Base-by-base conservation (phyloP, 2,888 invertebrate species). In the Melinopterus prodromus region DNA sequence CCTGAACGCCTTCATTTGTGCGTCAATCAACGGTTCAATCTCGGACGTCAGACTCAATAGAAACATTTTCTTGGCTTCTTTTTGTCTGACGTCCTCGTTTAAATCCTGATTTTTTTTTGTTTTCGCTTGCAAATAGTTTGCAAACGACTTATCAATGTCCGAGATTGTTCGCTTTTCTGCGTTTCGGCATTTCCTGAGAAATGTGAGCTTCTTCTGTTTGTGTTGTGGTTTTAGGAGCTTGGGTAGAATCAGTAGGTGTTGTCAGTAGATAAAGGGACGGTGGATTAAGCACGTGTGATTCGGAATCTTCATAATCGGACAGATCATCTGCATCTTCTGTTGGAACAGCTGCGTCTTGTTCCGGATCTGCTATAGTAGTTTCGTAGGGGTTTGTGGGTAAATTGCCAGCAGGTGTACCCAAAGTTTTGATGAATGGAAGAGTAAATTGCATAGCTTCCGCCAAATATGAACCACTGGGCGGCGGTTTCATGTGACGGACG, bases 401-500 rank as follows among this genome's bases (percentile, higher is more conserved):
- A 16, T 70, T 70, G 15, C 14, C 70, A 70, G 70, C 6, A 6
- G 70, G 70, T 16, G 70, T n/a, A 70, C 15, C 70, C 70, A 16
- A 70, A 16, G 70, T 16, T 70, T 70, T 70, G 15, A 70, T 70
- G 16, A 16, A 16, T 70, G 70, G 70, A n/a, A 70, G 16, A 70
- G 15, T 16, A 70, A 70, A 70, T 16, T 70, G 70, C 70, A 70
- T 70, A 6, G 70, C 70, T 70, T 70, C 70, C 14, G 70, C 70
- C 16, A 16, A 70, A 70, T 70, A 70, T 16, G 70, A 70, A 16
- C 70, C 70, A 70, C 70, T 70, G 15, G 15, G 14, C 6, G 16
- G 16, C 15, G 70, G 70, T 70, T 70, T 70, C 70, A 70, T 70
- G 6, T 70, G 15, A 16, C 70, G 15, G 9, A 71, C 81, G 81